phyloP scores from a whole-genome alignment of 2,888 invertebrate species.

The Drosophila macrospina region DNA sequence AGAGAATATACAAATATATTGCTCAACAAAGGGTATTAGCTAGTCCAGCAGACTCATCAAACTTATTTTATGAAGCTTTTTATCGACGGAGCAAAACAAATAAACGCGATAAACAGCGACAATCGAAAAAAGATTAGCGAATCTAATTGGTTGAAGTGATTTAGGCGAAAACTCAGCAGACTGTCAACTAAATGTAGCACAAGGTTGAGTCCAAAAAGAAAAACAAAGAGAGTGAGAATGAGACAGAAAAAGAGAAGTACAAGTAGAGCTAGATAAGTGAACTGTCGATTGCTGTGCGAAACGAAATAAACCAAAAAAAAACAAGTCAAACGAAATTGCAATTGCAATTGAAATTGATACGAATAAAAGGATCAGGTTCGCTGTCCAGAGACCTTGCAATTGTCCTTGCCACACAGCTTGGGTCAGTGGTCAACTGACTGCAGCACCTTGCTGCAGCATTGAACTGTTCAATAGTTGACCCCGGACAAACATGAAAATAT shows the following conservation, averaged over 20 bases:
- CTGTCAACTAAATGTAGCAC: slow-evolving; percentile 52
- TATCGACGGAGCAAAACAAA: slow-evolving; percentile 57
- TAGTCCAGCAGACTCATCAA: not conserved
- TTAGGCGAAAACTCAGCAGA: slow-evolving; percentile 36
- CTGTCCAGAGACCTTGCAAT: slow-evolving; percentile 13
- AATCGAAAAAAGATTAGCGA: slow-evolving; percentile 63
- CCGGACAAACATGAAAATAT: slow-evolving; percentile 5
- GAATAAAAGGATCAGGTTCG: slow-evolving; percentile 41
- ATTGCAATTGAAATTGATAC: slow-evolving; percentile 58
- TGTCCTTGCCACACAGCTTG: slow-evolving; percentile 41
- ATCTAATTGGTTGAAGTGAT: slow-evolving; percentile 74
- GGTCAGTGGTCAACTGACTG: slow-evolving; percentile 25
- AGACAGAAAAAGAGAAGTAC: not conserved
- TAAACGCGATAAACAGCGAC: slow-evolving; percentile 45
- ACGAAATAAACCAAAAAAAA: slow-evolving; percentile 12
- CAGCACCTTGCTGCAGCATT: slow-evolving; percentile 33
- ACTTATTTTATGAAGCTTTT: slow-evolving; percentile 44
- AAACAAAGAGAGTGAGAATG: not conserved
- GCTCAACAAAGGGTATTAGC: not conserved
- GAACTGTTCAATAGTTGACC: slow-evolving; percentile 45
- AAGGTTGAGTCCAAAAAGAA: slow-evolving; percentile 30
- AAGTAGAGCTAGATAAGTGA: slow-evolving; percentile 14
- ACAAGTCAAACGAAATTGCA: slow-evolving; percentile 21
- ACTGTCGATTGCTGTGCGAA: slow-evolving; percentile 30
- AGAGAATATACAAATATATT: not conserved